phyloP scores from a whole-genome alignment of 2,113 vertebrate genomes.

The Chamaetylas fuelleborni region DNA sequence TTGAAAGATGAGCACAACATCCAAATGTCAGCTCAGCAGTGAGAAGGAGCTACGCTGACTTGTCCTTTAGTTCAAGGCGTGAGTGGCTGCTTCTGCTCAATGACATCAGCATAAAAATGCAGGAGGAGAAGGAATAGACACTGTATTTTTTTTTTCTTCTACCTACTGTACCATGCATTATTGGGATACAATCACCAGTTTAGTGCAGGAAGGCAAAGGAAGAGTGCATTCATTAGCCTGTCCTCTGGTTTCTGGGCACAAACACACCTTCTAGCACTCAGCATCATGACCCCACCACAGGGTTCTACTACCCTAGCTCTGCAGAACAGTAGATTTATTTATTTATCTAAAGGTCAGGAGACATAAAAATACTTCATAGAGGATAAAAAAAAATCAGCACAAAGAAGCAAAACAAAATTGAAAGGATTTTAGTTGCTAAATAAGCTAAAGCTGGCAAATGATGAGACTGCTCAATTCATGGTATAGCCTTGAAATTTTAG shows the following conservation, averaged over 20 bases:
- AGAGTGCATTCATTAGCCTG: not conserved
- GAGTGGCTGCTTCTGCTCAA: not conserved
- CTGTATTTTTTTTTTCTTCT: not conserved
- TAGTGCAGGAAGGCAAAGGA: not conserved
- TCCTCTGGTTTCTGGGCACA: not conserved
- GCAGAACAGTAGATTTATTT: not conserved
- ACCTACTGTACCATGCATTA: not conserved
- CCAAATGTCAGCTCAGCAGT: not conserved
- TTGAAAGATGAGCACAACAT: not conserved
- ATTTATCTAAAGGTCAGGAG: not conserved
- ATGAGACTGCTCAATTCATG: not conserved
- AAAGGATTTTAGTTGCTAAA: not conserved
- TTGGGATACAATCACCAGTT: not conserved
- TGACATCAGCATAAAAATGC: not conserved
- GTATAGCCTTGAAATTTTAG: not conserved
- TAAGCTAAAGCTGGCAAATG: not conserved
- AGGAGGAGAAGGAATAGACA: not conserved
- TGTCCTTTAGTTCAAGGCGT: not conserved
- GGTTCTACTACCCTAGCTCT: not conserved
- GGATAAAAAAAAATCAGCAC: not conserved
- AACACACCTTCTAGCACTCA: not conserved
- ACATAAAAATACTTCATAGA: not conserved
- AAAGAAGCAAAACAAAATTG: not conserved
- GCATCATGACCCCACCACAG: rapidly evolving
- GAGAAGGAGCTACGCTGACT: not conserved